A percentile compares a stretch with the other conserved stretches of the same genome.
Conservation (phyloP, 2,888 invertebrate species). For the Apotomis turbidana region DNA sequence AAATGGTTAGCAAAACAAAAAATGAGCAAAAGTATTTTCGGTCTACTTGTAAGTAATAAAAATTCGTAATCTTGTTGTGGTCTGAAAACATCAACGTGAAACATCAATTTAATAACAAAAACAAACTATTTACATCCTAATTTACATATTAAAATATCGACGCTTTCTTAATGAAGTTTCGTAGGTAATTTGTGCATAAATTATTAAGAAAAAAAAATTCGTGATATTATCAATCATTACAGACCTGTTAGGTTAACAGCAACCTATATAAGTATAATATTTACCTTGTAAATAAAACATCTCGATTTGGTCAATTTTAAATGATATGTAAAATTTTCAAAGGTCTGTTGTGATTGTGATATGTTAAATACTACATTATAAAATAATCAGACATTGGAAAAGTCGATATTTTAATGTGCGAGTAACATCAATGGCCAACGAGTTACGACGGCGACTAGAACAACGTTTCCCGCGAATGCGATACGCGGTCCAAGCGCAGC, state of each 20-base stretch:
- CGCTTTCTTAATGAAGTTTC: conserved; percentile 44
- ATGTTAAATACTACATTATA: conserved; percentile 61
- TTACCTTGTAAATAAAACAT: conserved; percentile 24
- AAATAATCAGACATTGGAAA: conserved; percentile 47
- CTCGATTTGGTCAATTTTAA: conserved; percentile 54
- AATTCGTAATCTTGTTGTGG: conserved; percentile 59
- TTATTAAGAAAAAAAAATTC: neutral
- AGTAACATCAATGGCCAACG: conserved; percentile 65
- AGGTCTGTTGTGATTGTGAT: conserved; percentile 63
- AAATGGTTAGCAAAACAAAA: conserved; percentile 43
- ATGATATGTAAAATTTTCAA: conserved; percentile 70
- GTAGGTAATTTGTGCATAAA: neutral
- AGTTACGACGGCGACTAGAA: conserved; percentile 83
- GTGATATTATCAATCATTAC: neutral
- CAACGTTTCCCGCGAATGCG: conserved; percentile 91
- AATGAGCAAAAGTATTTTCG: conserved; percentile 33
- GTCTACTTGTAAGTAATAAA: conserved; percentile 46
- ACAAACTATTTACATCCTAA: conserved; percentile 74
- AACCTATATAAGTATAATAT: conserved; percentile 12
- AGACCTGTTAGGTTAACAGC: conserved; percentile 14
- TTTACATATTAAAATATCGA: conserved; percentile 74
- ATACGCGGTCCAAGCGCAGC: conserved; percentile 71
- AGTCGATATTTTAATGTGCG: conserved; percentile 73
- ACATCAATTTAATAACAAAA: conserved; percentile 79
- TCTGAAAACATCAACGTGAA: conserved; percentile 76